Conservation (phyloP, 2,888 invertebrate species). For the Thyatira batis region DNA sequence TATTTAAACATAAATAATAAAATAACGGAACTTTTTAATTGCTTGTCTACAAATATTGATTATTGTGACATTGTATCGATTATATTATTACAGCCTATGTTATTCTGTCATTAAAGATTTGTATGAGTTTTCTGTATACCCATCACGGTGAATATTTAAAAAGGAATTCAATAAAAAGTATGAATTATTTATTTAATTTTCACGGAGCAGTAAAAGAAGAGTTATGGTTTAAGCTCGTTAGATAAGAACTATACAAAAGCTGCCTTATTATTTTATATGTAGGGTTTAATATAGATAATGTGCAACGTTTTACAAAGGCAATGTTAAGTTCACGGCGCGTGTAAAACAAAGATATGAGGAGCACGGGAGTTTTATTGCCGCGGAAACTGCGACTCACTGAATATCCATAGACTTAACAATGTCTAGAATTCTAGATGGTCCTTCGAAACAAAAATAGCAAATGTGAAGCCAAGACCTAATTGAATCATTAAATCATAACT, state of each 20-base stretch:
- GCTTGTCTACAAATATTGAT: no score
- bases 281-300: background rate
- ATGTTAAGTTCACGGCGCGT: slow-evolving; percentile 18
- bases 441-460: slow-evolving; percentile 17
- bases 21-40: no score
- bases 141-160: no score
- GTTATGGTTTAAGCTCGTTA: background rate
- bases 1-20: no score
- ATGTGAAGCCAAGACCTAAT: no score
- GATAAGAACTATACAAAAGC: background rate
- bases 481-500: no score
- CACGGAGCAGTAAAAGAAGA: background rate
- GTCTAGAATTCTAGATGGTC: slow-evolving; percentile 7
- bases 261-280: background rate
- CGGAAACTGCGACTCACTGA: slow-evolving; percentile 51
- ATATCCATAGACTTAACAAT: slow-evolving; percentile 26
- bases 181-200: background rate
- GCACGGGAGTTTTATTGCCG: slow-evolving; percentile 38
- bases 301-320: slow-evolving; percentile 3
- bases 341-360: slow-evolving; percentile 42
- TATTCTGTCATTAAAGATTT: no score
- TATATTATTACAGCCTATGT: no score
- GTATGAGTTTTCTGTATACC: no score
- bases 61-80: no score
- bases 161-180: background rate